Conservation (phyloP, 2,113 vertebrate genomes). For the Channa argus region DNA sequence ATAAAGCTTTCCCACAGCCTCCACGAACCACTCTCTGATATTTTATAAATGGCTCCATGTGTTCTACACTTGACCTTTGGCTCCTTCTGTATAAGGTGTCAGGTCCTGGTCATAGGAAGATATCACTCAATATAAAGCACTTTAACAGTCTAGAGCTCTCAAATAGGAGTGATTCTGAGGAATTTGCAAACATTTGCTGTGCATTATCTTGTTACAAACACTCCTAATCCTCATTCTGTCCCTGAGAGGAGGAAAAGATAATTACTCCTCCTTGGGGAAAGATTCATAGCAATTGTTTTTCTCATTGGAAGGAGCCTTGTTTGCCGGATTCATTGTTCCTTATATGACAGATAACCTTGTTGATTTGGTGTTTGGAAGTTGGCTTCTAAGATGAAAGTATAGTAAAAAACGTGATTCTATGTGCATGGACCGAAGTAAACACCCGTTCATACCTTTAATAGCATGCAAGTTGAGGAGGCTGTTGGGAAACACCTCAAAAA, state of each 20-base stretch:
- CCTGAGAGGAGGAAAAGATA: slow-evolving; percentile 52
- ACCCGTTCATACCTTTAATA: slow-evolving; percentile 37
- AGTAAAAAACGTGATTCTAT: slow-evolving; percentile 15
- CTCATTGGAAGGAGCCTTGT: slow-evolving; percentile 32
- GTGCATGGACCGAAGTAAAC: slow-evolving; percentile 2
- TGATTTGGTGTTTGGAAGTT: slow-evolving; percentile 51
- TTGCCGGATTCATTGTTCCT: slow-evolving; percentile 25
- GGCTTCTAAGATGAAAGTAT: slow-evolving; percentile 30
- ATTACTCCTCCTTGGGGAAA: slow-evolving; percentile 51
- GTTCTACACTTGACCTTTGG: slow-evolving; percentile 62
- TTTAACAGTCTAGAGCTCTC: slow-evolving; percentile 46
- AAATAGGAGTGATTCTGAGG: slow-evolving; percentile 57
- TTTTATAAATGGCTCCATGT: slow-evolving; percentile 58
- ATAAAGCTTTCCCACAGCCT: slow-evolving; percentile 59
- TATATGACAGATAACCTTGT: slow-evolving; percentile 31
- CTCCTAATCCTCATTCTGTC: slow-evolving; percentile 61
- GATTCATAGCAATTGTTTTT: slow-evolving; percentile 44
- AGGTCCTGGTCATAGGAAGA: slow-evolving; percentile 59
- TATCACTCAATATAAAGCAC: slow-evolving; percentile 49
- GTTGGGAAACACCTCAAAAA: slow-evolving; percentile 45
- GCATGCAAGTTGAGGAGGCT: slow-evolving; percentile 24
- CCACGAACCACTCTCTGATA: slow-evolving; percentile 29
- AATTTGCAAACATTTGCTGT: slow-evolving; percentile 74
- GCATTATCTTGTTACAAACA: slow-evolving; percentile 72
- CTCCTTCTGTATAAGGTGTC: slow-evolving; percentile 49